Evolutionary conservation across 2,888 invertebrate species (phyloP).

Genomic region (Byasa hedistus): DNA sequence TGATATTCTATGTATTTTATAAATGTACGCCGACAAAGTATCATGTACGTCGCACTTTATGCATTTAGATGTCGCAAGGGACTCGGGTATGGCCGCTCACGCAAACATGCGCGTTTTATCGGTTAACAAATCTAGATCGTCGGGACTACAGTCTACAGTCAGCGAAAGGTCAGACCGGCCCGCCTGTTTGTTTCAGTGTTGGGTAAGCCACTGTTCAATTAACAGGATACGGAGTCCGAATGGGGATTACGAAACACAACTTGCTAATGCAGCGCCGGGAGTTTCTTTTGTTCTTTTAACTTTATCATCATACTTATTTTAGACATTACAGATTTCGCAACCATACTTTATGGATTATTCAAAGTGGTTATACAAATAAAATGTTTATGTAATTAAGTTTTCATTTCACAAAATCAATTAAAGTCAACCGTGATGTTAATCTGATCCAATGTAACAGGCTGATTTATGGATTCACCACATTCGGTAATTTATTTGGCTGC

Average conservation of each 20-base stretch:
- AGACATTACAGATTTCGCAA: neutral
- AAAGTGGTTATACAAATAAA: neutral
- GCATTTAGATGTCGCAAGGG: slow-evolving; percentile 35
- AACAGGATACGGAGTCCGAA: slow-evolving; percentile 34
- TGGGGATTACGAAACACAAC: slow-evolving; percentile 29
- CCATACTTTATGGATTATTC: slow-evolving; percentile 15
- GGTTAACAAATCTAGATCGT: slow-evolving; percentile 63
- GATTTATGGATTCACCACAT: too few species aligned
- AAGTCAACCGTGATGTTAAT: too few species aligned
- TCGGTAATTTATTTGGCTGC: too few species aligned
- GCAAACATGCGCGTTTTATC: slow-evolving; percentile 55
- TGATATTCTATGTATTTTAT: slow-evolving; percentile 14
- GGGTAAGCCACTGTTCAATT: slow-evolving; percentile 41
- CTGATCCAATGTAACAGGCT: too few species aligned
- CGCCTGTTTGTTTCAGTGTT: slow-evolving; percentile 52
- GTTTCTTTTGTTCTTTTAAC: slow-evolving; percentile 11
- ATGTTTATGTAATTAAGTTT: too few species aligned
- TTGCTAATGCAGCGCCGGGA: slow-evolving; percentile 13
- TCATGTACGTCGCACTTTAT: slow-evolving; percentile 17
- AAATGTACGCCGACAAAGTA: slow-evolving; percentile 22
- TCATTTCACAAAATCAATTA: too few species aligned
- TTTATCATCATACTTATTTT: too few species aligned
- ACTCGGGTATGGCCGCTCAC: slow-evolving; percentile 39
- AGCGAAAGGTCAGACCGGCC: slow-evolving; percentile 68
- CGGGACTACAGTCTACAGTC: slow-evolving; percentile 58